Evolutionary conservation across 2,797 vertebrate genomes (phyloP).

Genomic region (Falco rusticolus): DNA sequence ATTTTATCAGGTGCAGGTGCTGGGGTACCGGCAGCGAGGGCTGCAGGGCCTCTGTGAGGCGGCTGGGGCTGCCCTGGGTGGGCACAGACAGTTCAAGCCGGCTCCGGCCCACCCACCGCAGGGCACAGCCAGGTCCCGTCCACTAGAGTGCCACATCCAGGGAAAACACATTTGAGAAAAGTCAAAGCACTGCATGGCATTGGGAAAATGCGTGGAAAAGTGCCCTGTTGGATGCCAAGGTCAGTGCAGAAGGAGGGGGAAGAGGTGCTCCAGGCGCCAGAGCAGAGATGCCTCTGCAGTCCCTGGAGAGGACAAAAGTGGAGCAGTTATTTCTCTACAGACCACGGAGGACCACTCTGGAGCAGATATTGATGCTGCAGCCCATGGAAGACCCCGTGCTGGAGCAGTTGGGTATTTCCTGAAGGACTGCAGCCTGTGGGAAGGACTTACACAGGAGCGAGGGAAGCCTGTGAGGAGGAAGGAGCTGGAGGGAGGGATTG

Average conservation of each 20-base stretch:
- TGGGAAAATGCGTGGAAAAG: background rate
- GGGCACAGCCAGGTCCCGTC: background rate
- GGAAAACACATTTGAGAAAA: background rate
- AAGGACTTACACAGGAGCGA: background rate
- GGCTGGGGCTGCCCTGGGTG: accelerated
- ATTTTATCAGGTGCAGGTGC: background rate
- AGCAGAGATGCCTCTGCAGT: background rate
- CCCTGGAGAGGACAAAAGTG: background rate
- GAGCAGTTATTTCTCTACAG: background rate
- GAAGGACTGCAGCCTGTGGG: background rate
- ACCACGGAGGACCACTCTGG: background rate
- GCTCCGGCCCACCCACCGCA: accelerated
- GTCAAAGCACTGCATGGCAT: background rate
- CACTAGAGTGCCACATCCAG: too few species aligned
- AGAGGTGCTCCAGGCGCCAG: background rate
- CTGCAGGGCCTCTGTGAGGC: background rate
- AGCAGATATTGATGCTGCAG: background rate
- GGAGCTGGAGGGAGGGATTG: background rate
- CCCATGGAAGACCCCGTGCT: background rate
- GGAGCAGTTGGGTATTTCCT: background rate
- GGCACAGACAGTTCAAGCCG: accelerated
- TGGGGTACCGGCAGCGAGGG: accelerated
- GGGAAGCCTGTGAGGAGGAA: background rate
- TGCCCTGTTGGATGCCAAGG: background rate
- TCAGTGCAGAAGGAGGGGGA: background rate